Evolutionary conservation across 2,888 invertebrate species (phyloP), one percentile per base, ranked within the genome.

Genomic region (Archips crataeganus): DNA sequence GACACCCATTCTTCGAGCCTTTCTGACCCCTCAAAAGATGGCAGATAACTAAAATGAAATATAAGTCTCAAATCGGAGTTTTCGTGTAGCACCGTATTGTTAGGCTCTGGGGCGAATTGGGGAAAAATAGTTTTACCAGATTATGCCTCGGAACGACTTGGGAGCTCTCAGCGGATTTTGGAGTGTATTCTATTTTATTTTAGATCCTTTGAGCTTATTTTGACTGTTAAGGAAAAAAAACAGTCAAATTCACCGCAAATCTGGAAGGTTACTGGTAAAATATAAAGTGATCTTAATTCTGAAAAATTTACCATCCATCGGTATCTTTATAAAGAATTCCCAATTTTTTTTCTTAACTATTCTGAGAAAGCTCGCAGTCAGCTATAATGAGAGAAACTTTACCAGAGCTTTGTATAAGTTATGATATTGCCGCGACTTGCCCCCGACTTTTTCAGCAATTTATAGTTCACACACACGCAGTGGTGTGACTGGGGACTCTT

Each of bases 401-500:
- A 23, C 69, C 69, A 32, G 49, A 45, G 74, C 69, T 23, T 36
- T 73, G 73, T 74, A 70, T 74, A 74, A 74, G 74, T 74, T 74
- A 74, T 74, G 74, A 74, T 74, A 74, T 74, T 74, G 74, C 70
- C 64, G 60, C 70, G 64, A 69, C 74, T 65, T 64, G 70, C 69
- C 74, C 74, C 61, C 60, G 54, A 69, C 65, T 74, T 74, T 74
- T 74, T 74, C 69, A 70, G 60, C 64, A 70, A 74, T 74, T 74
- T 74, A 74, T 74, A 70, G 74, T 60, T 39, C 49, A 74, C 70
- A 74, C 65, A 74, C 74, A 74, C 74, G 74, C 74, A 74, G 51
- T 60, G n/a, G 74, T 74, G 74, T 74, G 74, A 74, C 74, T 74
- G 64, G 74, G 74, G 81, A 82, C 71, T 81, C 83, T 84, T 81